Evolutionary conservation across 2,797 vertebrate genomes (phyloP).

Genomic region (Hyperoplus immaculatus): DNA sequence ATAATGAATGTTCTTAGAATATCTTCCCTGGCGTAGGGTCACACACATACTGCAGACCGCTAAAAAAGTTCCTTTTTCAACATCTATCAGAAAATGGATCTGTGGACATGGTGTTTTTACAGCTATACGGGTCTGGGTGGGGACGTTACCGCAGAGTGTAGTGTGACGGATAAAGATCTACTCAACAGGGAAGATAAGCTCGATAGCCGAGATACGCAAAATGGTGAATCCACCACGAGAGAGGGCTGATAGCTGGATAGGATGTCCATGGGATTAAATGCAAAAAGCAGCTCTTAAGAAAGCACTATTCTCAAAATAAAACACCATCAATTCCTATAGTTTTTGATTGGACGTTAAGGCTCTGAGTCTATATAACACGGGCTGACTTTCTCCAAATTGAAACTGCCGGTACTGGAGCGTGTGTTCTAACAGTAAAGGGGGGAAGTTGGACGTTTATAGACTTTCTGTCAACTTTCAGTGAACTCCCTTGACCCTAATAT

Average conservation of each 20-base stretch:
- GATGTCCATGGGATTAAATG: conserved; percentile 33
- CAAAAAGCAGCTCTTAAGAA: conserved; percentile 33
- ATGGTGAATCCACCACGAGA: conserved; percentile 2
- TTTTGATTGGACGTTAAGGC: neutral
- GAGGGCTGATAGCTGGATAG: conserved; percentile 40
- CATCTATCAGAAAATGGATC: conserved; percentile 81
- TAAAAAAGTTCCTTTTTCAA: conserved; percentile 27
- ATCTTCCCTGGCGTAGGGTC: conserved; percentile 67
- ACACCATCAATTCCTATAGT: conserved; percentile 5
- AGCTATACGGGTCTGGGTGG: conserved; percentile 39
- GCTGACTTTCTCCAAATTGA: conserved; percentile 34
- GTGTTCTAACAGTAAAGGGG: conserved; percentile 23
- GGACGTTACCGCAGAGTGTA: conserved; percentile 19
- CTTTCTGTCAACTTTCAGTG: conserved; percentile 48
- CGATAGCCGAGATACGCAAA: conserved; percentile 42
- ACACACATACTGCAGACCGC: conserved; percentile 47
- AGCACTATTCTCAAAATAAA: conserved; percentile 6
- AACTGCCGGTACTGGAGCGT: conserved; percentile 6
- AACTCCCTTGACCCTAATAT: conserved; percentile 26
- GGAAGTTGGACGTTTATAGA: conserved; percentile 53
- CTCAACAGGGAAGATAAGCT: conserved; percentile 36
- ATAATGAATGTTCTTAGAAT: conserved; percentile 82
- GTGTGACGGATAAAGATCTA: conserved; percentile 50
- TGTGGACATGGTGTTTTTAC: conserved; percentile 52
- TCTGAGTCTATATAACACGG: conserved; percentile 31